Conservation (phyloP, 2,797 vertebrate genomes). For the Gymnoscopelus braueri region DNA sequence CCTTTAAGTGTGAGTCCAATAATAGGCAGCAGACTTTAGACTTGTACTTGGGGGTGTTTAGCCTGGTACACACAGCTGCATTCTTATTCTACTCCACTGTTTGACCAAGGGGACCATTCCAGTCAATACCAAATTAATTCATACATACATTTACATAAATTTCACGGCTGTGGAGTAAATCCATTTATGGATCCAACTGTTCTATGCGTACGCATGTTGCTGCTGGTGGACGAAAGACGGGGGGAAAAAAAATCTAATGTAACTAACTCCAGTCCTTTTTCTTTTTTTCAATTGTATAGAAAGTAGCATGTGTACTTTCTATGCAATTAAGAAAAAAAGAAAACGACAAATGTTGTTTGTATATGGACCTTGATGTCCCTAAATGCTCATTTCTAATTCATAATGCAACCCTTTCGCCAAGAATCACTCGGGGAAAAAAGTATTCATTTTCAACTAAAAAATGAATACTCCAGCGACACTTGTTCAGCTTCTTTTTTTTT, state of each 20-base stretch:
- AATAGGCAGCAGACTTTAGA: conserved; percentile 67
- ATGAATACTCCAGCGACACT: too few species aligned
- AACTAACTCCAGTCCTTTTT: conserved; percentile 28
- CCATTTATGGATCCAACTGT: conserved; percentile 71
- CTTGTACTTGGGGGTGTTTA: conserved; percentile 54
- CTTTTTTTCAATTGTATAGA: conserved; percentile 30
- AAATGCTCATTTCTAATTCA: too few species aligned
- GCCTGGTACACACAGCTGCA: conserved; percentile 15
- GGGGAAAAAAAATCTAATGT: conserved; percentile 7
- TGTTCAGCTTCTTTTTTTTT: too few species aligned
- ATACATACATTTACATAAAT: conserved; percentile 79
- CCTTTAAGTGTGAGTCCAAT: conserved; percentile 60
- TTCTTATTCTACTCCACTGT: conserved; percentile 63
- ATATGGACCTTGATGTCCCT: too few species aligned
- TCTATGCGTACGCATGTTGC: conserved; percentile 46
- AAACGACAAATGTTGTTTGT: too few species aligned
- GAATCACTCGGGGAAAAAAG: too few species aligned
- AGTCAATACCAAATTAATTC: conserved; percentile 66
- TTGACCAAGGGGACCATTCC: conserved; percentile 58
- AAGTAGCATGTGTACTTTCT: background rate
- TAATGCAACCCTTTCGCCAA: too few species aligned
- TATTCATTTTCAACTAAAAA: too few species aligned
- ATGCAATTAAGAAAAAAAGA: too few species aligned
- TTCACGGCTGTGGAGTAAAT: conserved; percentile 62
- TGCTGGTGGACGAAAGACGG: conserved; percentile 17